A percentile compares a stretch with the other conserved stretches of the same genome.
Conservation (phyloP, 1,140 invertebrate species). For the Microplitis mediator region DNA sequence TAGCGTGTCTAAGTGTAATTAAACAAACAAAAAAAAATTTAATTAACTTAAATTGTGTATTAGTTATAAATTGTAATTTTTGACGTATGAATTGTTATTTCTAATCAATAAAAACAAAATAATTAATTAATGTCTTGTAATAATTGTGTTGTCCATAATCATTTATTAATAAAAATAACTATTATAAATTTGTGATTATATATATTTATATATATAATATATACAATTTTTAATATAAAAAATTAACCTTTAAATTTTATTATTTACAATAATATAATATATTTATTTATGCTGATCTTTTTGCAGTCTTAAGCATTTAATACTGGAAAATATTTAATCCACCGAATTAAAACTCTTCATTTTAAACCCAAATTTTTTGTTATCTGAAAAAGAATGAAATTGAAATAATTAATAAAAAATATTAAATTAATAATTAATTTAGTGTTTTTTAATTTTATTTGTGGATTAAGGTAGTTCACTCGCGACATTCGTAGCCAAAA, state of each 20-base stretch:
- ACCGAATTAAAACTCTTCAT: conserved; percentile 46
- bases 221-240: neutral
- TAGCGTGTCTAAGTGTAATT: conserved; percentile 33
- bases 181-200: neutral
- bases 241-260: neutral
- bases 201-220: neutral
- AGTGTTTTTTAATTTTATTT: no score
- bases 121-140: conserved; percentile 13
- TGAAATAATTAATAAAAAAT: conserved; percentile 9
- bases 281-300: neutral
- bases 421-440: neutral
- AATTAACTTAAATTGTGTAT: conserved; percentile 32
- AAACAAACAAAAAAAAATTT: conserved; percentile 28
- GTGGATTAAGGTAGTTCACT: no score
- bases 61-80: conserved; percentile 44
- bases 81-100: conserved; percentile 46
- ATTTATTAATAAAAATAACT: conserved; percentile 20
- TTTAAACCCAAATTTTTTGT: conserved; percentile 69
- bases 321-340: conserved; percentile 23
- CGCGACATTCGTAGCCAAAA: no score
- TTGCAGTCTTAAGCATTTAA: conserved; percentile 17
- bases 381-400: conserved; percentile 53
- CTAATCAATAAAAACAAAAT: conserved; percentile 43
- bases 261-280: neutral
- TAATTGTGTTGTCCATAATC: neutral